Percentiles rank a stretch among this genome's conserved stretches.
Conservation (phyloP, 2,888 invertebrate species). For the Brachyptera putata region DNA sequence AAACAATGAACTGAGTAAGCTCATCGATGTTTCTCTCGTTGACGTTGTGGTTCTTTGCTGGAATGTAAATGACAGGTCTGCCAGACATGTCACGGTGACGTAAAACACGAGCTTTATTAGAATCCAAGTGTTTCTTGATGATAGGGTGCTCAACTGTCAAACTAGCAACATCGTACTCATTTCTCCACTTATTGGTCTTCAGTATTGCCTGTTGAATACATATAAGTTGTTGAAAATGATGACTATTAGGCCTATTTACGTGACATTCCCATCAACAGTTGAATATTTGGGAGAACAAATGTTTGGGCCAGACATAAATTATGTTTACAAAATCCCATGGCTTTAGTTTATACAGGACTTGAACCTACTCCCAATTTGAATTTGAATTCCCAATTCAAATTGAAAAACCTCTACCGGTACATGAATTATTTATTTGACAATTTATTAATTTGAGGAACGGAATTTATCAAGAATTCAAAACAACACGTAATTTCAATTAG, state of each 20-base stretch:
- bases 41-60: slow-evolving; percentile 69
- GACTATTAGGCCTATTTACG: no score
- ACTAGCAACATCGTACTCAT: slow-evolving; percentile 63
- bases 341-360: no score
- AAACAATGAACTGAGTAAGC: slow-evolving; percentile 72
- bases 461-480: no score
- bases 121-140: slow-evolving; percentile 54
- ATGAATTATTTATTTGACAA: no score
- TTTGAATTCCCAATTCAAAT: no score
- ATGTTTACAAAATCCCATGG: no score
- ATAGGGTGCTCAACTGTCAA: slow-evolving; percentile 52
- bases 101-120: slow-evolving; percentile 63
- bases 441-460: no score
- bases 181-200: slow-evolving; percentile 76
- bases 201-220: slow-evolving; percentile 58
- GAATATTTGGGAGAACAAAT: no score
- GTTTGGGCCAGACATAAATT: not conserved
- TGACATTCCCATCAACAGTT: no score
- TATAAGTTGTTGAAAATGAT: not conserved
- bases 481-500: no score
- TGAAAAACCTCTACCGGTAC: no score
- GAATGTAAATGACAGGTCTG: slow-evolving; percentile 73
- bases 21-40: slow-evolving; percentile 68
- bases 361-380: no score
- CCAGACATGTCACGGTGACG: slow-evolving; percentile 67